These are phyloP conservation scores for Oryzias curvinotus DNA, from an alignment of 2,113 vertebrate species.

Conservation along the genomic window DNA sequence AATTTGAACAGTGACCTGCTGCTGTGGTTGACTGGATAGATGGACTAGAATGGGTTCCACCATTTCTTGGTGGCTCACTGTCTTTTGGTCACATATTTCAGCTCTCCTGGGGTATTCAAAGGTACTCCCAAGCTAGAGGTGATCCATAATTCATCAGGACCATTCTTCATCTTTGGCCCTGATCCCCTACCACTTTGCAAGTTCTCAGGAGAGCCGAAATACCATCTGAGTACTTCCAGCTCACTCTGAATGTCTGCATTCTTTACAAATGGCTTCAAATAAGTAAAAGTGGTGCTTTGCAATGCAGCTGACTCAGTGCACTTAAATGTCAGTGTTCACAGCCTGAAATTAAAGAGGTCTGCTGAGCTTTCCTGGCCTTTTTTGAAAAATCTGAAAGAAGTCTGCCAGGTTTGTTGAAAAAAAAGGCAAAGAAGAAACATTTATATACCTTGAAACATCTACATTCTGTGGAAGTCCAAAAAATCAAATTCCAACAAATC, in stretches of 20 bases:
- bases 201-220: slow-evolving; percentile 4
- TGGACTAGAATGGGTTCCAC: background rate
- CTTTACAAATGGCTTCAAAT: background rate
- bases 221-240: background rate
- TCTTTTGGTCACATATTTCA: background rate
- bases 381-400: background rate
- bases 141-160: slow-evolving; percentile 5
- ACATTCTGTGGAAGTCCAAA: no score
- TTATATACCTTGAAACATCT: no score
- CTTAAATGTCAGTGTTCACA: background rate
- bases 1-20: background rate
- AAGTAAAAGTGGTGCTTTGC: background rate
- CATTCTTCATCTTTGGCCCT: background rate
- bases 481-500: no score
- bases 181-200: slow-evolving; percentile 1
- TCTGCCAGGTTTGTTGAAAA: no score
- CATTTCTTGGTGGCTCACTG: background rate
- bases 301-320: background rate
- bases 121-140: background rate
- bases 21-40: background rate
- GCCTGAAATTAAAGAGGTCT: background rate
- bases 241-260: slow-evolving; percentile 4
- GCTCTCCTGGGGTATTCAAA: background rate
- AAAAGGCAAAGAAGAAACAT: no score
- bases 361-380: slow-evolving; percentile 5